Evolutionary conservation across 2,888 invertebrate species (phyloP), one percentile per base, ranked within the genome.

Genomic region (Entomobrya multifasciata): DNA sequence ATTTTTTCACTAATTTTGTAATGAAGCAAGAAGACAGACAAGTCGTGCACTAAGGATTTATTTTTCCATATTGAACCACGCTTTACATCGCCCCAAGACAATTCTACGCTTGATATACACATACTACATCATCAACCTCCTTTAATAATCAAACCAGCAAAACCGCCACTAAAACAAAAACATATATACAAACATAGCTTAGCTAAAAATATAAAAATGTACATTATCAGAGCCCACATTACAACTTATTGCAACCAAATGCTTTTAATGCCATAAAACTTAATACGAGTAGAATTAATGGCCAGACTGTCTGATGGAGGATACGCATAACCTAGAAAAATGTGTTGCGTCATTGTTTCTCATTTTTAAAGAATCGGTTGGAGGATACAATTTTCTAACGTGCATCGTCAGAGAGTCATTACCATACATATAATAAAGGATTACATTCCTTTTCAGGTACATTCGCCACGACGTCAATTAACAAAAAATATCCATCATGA

Each of bases 331-430:
- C 27, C 30, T 30, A 30, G 62, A 74, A 65, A 84, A 77, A 70
- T 78, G 77, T 85, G 85, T 85, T 85, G 85, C 67, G 85, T 85
- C 85, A 85, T 85, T 85, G 85, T 85, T 85, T 85, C 85, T 85
- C 78, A 85, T 85, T 85, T 85, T 77, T 85, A 22, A 78, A 85
- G 81, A 81, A 30, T 81, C 70, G 30, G 70, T 55, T 81, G 41
- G 27, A 67, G 44, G 60, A 78, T 60, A 62, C 25, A 62, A 27
- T 47, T 60, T 36, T 67, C 27, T 15, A 52, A 30, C 67, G 30
- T 80, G 78, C 62, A 79, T 65, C 65, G 49, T 65, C 52, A 65
- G 22, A 20, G 36, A 20, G 41, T 77, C 22, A 55, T 77, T 57
- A 78, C 47, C 78, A 27, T 78, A 36, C 62, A 62, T 62, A 44